Conservation (phyloP, 2,888 invertebrate genomes). For the Latrodectus hesperus region DNA sequence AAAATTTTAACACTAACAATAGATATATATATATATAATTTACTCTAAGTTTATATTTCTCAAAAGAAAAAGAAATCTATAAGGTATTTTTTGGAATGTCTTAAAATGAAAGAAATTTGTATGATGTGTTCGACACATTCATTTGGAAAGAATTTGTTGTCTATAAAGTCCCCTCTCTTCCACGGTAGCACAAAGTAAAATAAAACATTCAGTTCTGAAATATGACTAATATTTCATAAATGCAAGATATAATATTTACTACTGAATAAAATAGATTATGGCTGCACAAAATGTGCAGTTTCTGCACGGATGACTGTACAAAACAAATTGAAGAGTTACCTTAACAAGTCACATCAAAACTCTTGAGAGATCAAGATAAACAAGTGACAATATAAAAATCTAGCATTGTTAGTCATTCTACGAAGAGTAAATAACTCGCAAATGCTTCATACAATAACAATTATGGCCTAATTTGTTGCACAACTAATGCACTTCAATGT, state of each 20-base stretch:
- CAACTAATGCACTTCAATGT: constrained; percentile 19
- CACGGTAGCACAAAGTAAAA: constrained; percentile 29
- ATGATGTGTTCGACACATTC: constrained; percentile 27
- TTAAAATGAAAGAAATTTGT: constrained; percentile 18
- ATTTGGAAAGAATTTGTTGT: constrained; percentile 14
- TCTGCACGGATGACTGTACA: constrained; percentile 46
- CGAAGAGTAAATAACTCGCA: neutral
- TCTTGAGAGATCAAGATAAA: constrained; percentile 44
- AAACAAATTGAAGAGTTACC: constrained; percentile 23
- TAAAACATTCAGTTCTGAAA: constrained; percentile 21
- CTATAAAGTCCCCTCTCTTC: constrained; percentile 15
- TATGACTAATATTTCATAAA: constrained; percentile 20
- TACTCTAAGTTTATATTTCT: neutral
- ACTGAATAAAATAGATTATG: constrained; percentile 42
- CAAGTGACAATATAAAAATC: constrained; percentile 32
- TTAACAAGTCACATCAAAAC: constrained; percentile 24
- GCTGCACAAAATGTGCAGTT: constrained; percentile 12
- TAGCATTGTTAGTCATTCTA: constrained; percentile 3
- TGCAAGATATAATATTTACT: constrained; percentile 17
- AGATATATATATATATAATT: neutral
- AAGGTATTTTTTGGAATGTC: constrained; percentile 48
- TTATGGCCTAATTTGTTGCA: constrained; percentile 25
- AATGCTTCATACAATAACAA: constrained; percentile 28
- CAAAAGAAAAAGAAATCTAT: neutral
- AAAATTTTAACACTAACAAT: constrained; percentile 4